phyloP scores from a whole-genome alignment of 2,113 vertebrate genomes.

The human region DNA sequence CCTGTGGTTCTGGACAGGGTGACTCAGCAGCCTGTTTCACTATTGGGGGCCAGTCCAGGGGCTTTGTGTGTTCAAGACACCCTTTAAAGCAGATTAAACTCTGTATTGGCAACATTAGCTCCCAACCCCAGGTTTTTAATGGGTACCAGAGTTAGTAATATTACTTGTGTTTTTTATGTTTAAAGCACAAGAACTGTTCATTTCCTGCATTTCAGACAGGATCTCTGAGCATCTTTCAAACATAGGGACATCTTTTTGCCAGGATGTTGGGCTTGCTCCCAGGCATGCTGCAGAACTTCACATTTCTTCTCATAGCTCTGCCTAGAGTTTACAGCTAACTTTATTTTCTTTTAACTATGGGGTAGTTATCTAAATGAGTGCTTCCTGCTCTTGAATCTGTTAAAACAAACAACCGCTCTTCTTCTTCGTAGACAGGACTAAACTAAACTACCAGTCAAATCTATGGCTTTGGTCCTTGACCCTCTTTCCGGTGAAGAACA shows the following conservation, averaged over 20 bases:
- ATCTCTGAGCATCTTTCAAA: background rate
- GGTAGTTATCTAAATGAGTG: background rate
- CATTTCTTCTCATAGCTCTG: background rate
- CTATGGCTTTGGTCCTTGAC: background rate
- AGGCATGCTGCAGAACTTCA: background rate
- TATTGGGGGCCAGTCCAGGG: background rate
- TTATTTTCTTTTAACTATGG: background rate
- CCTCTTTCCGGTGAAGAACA: background rate
- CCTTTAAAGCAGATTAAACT: background rate
- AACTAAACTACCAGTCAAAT: background rate
- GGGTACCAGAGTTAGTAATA: background rate
- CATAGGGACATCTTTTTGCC: background rate
- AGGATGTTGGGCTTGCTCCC: background rate
- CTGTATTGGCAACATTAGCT: background rate
- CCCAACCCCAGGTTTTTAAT: background rate
- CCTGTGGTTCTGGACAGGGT: background rate
- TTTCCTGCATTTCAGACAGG: background rate
- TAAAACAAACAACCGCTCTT: background rate
- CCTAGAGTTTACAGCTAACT: background rate
- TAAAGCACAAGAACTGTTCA: background rate
- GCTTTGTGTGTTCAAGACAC: background rate
- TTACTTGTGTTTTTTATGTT: background rate
- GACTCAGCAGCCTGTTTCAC: background rate
- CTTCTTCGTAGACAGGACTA: background rate
- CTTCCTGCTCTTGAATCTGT: background rate